Evolutionary conservation across 2,113 vertebrate species (phyloP).

Genomic region (Callorhinus ursinus): DNA sequence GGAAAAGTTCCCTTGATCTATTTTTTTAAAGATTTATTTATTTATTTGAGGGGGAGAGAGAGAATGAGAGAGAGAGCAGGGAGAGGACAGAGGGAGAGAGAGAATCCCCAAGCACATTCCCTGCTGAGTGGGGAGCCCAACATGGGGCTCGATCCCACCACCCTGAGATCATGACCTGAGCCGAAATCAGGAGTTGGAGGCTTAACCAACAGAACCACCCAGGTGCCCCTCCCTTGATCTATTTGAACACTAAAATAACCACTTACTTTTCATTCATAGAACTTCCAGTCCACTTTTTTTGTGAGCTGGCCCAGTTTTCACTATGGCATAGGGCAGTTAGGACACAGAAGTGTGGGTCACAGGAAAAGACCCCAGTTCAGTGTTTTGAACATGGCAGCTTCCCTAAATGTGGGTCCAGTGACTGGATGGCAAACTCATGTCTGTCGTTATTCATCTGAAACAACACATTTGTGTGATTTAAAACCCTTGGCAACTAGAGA

Average conservation of each 20-base stretch:
- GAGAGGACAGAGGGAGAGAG: background rate
- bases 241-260: background rate
- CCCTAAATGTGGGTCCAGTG: background rate
- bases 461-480: slow-evolving; percentile 63
- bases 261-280: background rate
- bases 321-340: background rate
- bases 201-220: background rate
- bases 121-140: background rate
- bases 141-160: background rate
- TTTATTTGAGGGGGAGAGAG: background rate
- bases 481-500: slow-evolving; percentile 67
- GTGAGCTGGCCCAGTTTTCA: background rate
- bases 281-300: background rate
- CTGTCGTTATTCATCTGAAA: slow-evolving; percentile 54
- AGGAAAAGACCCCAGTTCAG: background rate
- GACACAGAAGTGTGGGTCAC: background rate
- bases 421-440: background rate
- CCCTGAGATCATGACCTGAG: background rate
- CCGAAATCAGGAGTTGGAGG: background rate
- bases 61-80: background rate
- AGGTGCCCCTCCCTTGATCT: background rate
- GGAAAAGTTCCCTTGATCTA: background rate
- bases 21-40: background rate
- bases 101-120: background rate
- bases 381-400: background rate